Conservation (phyloP, 2,888 invertebrate species). For the Xestia ashworthii region DNA sequence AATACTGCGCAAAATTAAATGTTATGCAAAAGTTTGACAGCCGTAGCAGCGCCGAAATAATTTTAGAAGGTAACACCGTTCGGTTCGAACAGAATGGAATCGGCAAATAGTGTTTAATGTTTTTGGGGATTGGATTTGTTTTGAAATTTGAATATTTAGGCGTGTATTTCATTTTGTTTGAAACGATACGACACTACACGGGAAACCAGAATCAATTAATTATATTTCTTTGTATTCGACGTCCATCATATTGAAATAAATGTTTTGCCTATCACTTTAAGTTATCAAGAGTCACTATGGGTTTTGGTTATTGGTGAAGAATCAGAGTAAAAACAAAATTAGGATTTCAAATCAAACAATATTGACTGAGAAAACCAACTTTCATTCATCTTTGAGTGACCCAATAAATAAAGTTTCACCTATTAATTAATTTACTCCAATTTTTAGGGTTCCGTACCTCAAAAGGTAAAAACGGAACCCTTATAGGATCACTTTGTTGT, state of each 20-base stretch:
- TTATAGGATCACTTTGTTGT: too few species aligned
- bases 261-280: background rate
- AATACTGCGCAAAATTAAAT: conserved; percentile 60
- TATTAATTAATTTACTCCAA: conserved; percentile 21
- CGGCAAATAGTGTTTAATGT: conserved; percentile 20
- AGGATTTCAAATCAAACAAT: background rate
- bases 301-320: background rate
- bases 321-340: background rate
- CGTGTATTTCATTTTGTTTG: background rate
- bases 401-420: conserved; percentile 32
- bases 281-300: background rate
- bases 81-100: conserved; percentile 13
- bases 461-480: too few species aligned
- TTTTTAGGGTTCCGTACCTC: conserved; percentile 17
- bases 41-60: conserved; percentile 36
- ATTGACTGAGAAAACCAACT: background rate
- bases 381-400: conserved; percentile 3
- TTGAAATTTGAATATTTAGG: background rate
- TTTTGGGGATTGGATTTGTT: background rate
- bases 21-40: conserved; percentile 55
- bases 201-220: background rate
- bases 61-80: conserved; percentile 28
- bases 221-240: background rate
- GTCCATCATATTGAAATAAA: background rate
- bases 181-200: background rate